Evolutionary conservation across 1,140 invertebrate species (phyloP).

Genomic region (Chelonus insularis): DNA sequence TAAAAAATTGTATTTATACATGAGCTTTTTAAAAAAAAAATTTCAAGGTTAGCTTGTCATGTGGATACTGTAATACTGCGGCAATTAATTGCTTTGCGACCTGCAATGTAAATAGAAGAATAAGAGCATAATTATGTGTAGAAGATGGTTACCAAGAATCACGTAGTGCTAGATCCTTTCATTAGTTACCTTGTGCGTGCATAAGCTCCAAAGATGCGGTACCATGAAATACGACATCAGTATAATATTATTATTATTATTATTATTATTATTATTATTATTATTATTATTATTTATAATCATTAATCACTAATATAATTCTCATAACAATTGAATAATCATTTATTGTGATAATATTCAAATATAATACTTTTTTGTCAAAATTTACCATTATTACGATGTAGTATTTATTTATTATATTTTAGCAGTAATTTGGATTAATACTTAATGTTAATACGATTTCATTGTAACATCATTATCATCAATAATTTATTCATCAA

Average conservation of each 20-base stretch:
- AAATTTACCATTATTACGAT: neutral
- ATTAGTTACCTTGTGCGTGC: neutral
- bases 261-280: neutral
- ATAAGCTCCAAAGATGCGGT: neutral
- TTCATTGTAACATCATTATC: neutral
- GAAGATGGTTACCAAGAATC: slow-evolving; percentile 13
- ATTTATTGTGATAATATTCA: neutral
- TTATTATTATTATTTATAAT: neutral
- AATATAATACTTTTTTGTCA: neutral
- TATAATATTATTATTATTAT: neutral
- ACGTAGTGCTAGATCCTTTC: slow-evolving; percentile 9
- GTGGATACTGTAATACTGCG: neutral
- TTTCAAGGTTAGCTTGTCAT: neutral
- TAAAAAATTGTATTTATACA: no score
- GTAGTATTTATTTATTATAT: neutral
- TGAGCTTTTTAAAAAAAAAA: neutral
- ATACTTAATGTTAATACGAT: no score
- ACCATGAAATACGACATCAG: neutral
- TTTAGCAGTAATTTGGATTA: neutral
- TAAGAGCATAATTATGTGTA: slow-evolving; percentile 12
- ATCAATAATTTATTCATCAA: neutral
- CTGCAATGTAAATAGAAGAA: slow-evolving; percentile 20
- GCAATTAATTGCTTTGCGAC: slow-evolving; percentile 1
- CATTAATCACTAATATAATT: neutral
- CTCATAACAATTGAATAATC: neutral